Base-by-base conservation (phyloP, 2,888 invertebrate genomes). In the Ophioninae sp. region DNA sequence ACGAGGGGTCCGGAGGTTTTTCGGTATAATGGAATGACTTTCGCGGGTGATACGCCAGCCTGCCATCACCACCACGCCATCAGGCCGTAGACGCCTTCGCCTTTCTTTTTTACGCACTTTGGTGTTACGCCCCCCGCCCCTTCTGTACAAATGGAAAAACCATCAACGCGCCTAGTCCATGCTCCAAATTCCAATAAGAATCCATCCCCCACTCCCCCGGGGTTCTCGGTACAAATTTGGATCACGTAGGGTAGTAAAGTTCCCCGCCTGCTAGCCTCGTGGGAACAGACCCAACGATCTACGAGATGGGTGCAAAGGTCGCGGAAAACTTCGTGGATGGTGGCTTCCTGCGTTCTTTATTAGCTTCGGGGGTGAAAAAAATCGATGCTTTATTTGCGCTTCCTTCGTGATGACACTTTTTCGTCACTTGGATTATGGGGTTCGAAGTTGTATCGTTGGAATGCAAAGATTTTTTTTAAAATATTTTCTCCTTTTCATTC, bases 1-100 rank as follows among this genome's bases (percentile, higher is more conserved):
- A 13, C 13, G 9, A 56, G 9, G 56, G 56, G 37, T 56, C 56
- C 56, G 65, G 30, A 6, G 17, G 51, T 51, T 56, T 39, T 56
- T 74, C 81, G 79, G 77, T 63, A 86, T 85, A 87, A 86, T 84
- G 67, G 83, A 85, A 85, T 78, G 83, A 86, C 79, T 79, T 86
- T 84, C 73, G 63, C 72, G 44, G 72, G 68, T 76, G 74, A 81
- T 82, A 83, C 69, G 74, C 58, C 59, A 58, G 56, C 65, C 63
- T n/a, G 17, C 41, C 67, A 78, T 78, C 77, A 58, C 80, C 65
- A 77, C 58, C 77, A 79, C 69, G 72, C 78, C 75, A 78, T 75
- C 71, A 23, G 64, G 65, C 61, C 44, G 20, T 74, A 74, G 73
- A 74, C 73, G 73, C 71, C 71, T 81, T 51, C 51, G 51, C 51